Conservation (phyloP, 2,888 invertebrate genomes). For the Hemistola chrysoprasaria region DNA sequence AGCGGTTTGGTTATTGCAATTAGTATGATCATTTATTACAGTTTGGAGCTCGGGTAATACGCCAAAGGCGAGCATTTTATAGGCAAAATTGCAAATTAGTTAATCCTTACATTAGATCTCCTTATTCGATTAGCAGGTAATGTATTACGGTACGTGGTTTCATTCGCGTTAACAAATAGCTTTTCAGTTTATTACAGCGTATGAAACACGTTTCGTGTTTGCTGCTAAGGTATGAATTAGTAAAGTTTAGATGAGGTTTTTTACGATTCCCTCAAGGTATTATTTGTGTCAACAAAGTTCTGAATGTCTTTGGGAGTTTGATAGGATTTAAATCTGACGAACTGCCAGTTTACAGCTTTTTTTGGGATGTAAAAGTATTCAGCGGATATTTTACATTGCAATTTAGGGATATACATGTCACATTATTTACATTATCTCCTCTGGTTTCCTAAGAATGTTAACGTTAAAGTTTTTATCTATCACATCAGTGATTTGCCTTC, state of each 20-base stretch:
- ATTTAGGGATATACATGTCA: too few relatives aligned
- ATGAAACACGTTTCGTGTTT: conserved; percentile 49
- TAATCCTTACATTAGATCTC: conserved; percentile 54
- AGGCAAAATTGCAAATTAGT: conserved; percentile 68
- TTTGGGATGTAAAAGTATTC: too few relatives aligned
- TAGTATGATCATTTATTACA: conserved; percentile 59
- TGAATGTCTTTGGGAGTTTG: conserved; percentile 11
- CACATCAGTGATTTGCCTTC: too few relatives aligned
- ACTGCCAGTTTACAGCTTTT: too few relatives aligned
- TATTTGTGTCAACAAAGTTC: conserved; percentile 19
- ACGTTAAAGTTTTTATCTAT: too few relatives aligned
- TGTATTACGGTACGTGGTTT: conserved; percentile 55
- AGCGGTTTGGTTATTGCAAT: conserved; percentile 61
- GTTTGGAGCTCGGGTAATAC: conserved; percentile 42
- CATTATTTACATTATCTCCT: too few relatives aligned
- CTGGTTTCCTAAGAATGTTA: too few relatives aligned
- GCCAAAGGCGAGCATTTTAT: conserved; percentile 68
- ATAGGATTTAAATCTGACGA: conserved; percentile 3
- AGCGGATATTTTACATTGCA: too few relatives aligned
- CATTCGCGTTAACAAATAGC: conserved; percentile 46
- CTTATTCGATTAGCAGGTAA: conserved; percentile 57
- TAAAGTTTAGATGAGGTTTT: conserved; percentile 51
- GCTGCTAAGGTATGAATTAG: conserved; percentile 43
- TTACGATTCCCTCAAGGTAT: conserved; percentile 32
- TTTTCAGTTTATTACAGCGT: conserved; percentile 49